Conservation (phyloP, 1,140 invertebrate species). For the Spodoptera litura region DNA sequence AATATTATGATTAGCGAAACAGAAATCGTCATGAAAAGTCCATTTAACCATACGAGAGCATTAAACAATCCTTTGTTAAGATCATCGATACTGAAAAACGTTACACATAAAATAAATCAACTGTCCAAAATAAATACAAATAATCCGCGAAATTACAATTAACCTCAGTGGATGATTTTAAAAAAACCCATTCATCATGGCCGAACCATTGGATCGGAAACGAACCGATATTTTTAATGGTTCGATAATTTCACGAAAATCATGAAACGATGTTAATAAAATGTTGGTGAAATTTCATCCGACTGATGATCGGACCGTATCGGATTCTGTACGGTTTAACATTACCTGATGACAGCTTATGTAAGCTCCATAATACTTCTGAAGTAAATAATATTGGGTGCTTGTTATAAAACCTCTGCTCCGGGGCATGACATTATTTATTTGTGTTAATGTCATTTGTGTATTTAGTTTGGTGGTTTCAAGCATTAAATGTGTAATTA, state of each 20-base stretch:
- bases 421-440: too few relatives aligned
- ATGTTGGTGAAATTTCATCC: background rate
- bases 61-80: background rate
- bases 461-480: too few relatives aligned
- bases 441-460: too few relatives aligned
- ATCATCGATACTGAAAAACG: background rate
- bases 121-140: background rate
- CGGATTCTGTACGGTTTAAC: background rate
- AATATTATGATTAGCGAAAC: too few relatives aligned
- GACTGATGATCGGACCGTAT: background rate
- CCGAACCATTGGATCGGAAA: background rate
- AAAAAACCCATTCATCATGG: constrained; percentile 26
- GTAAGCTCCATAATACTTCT: too few relatives aligned
- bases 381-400: too few relatives aligned
- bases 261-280: background rate
- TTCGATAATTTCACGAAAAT: constrained; percentile 23
- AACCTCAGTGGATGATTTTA: background rate
- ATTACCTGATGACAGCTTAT: too few relatives aligned
- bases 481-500: too few relatives aligned
- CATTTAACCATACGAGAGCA: background rate
- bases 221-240: constrained; percentile 20
- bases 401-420: too few relatives aligned
- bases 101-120: background rate
- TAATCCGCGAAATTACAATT: constrained; percentile 22
- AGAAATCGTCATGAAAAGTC: too few relatives aligned